Evolutionary conservation across 2,888 invertebrate genomes (phyloP).

Genomic region (Chrysotoxum bicinctum): DNA sequence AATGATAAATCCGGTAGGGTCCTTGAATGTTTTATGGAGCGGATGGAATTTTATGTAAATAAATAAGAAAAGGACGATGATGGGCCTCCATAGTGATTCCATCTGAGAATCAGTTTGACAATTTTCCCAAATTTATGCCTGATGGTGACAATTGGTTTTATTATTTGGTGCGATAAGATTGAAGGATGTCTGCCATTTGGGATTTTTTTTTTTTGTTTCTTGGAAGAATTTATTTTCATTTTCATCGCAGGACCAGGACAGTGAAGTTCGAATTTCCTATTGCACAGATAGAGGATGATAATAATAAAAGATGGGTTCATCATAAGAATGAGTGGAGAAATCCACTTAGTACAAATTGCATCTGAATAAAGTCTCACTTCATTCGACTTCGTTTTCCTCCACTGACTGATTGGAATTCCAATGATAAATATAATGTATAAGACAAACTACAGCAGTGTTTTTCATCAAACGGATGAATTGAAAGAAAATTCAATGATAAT

Average conservation of each 20-base stretch:
- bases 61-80: slow-evolving; percentile 20
- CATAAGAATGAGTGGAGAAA: neutral
- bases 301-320: neutral
- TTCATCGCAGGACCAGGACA: neutral
- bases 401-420: slow-evolving; percentile 31
- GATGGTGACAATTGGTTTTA: slow-evolving; percentile 63
- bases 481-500: slow-evolving; percentile 46
- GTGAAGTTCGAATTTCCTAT: slow-evolving; percentile 38
- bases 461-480: neutral
- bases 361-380: slow-evolving; percentile 36
- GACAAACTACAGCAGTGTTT: neutral
- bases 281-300: neutral
- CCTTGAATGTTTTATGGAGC: slow-evolving; percentile 42
- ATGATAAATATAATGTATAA: slow-evolving; percentile 4
- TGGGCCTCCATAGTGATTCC: neutral
- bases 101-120: slow-evolving; percentile 43
- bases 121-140: slow-evolving; percentile 36
- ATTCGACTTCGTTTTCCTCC: neutral
- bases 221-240: slow-evolving; percentile 24
- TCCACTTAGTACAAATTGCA: slow-evolving; percentile 7
- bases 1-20: neutral
- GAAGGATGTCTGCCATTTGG: slow-evolving; percentile 32
- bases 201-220: neutral
- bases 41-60: slow-evolving; percentile 51
- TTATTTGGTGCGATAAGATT: slow-evolving; percentile 46